Base-by-base conservation (phyloP, 2,113 vertebrate genomes). In the Vulpes ferrilata region DNA sequence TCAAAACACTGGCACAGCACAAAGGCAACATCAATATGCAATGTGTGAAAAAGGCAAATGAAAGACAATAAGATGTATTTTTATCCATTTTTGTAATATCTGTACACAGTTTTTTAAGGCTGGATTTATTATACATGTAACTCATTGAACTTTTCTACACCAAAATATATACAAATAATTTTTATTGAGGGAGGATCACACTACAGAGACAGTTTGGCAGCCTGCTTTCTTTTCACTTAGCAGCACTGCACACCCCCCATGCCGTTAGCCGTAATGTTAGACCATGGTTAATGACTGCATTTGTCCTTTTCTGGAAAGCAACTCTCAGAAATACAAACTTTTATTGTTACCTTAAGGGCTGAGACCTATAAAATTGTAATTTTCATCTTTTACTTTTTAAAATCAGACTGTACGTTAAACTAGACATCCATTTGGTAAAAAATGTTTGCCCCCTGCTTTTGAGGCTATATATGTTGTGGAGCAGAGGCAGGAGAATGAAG, bases 61-160 rank as follows among this genome's bases (percentile, higher is more conserved):
- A 87, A 96, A 90, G 35, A 78, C 23, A 90, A 11, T 57, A 67
- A 92, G 76, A 93, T 93, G 16, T 35, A 86, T 74, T 84, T 86
- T 27, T 90, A 95, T 83, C 22, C 23, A 87, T 78, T 90, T 96
- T 91, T 65, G 19, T 95, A 87, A 43, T 78, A 79, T 60, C 11
- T 88, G 9, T 73, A 73, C 2, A 76, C 81, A 73, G 76, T 84
- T 90, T 93, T 96, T 95, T 95, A 64, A 95, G 73, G 73, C 43
- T 5, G 83, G 17, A 10, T 30, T 93, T 93, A 20, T 78, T 79
- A 67, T 32, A 38, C 59, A 83, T 90, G 43, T 43, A 93, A 93
- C 3, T n/a, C 27, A 62, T 71, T 79, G 48, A 90, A 83, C 74
- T 95, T 93, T 90, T 80, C 57, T 35, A 90, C 6, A 55, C 1